These are phyloP conservation scores for Perithous albicinctus DNA, from an alignment of 2,888 invertebrate genomes.

Conservation along the genomic window DNA sequence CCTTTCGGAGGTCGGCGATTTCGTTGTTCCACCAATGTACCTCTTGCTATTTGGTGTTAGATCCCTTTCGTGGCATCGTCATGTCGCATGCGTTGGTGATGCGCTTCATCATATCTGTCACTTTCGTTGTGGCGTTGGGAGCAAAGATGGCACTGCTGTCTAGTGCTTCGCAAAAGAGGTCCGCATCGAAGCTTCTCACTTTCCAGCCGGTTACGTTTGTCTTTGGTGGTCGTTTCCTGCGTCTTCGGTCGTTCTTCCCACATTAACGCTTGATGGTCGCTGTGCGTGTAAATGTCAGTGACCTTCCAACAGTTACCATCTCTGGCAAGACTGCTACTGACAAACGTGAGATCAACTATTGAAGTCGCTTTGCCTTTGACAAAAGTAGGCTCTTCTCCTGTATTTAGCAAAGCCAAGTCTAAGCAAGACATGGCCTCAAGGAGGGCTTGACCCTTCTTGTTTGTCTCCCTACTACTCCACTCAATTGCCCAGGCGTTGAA, in stretches of 20 bases:
- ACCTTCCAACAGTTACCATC: constrained; percentile 67
- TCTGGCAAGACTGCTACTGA: constrained; percentile 63
- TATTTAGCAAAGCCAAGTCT: constrained; percentile 61
- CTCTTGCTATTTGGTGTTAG: constrained; percentile 28
- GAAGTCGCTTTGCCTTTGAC: constrained; percentile 56
- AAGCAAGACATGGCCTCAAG: constrained; percentile 59
- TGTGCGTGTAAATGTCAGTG: constrained; percentile 61
- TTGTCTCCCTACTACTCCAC: constrained; percentile 69
- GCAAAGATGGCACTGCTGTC: neutral
- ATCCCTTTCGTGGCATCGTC: constrained; percentile 51
- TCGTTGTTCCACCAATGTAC: constrained; percentile 63
- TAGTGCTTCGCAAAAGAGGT: constrained; percentile 29
- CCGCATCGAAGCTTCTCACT: constrained; percentile 32
- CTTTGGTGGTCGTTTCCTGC: constrained; percentile 2
- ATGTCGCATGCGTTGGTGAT: constrained; percentile 48
- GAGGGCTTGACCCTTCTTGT: constrained; percentile 61
- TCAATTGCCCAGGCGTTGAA: constrained; percentile 68
- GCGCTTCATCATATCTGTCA: constrained; percentile 29
- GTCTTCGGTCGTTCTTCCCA: constrained; percentile 36
- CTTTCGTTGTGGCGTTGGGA: constrained; percentile 24
- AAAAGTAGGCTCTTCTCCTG: constrained; percentile 63
- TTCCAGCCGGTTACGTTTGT: constrained; percentile 46
- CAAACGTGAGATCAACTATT: constrained; percentile 69
- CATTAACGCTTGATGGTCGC: constrained; percentile 64
- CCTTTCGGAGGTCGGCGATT: constrained; percentile 29